Evolutionary conservation across 2,888 invertebrate species (phyloP).

Genomic region (Choristoneura rosaceana): DNA sequence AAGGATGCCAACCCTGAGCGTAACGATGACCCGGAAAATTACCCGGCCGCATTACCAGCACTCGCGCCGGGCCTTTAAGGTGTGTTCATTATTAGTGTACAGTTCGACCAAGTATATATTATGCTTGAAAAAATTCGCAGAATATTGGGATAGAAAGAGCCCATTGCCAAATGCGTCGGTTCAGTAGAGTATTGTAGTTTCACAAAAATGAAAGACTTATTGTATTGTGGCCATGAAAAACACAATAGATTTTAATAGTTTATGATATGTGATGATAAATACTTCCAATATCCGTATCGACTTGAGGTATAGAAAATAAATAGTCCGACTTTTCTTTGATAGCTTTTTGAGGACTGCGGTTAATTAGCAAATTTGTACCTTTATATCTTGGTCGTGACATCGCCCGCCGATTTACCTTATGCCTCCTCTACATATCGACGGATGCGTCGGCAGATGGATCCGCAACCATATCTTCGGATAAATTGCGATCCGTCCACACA

Average conservation of each 20-base stretch:
- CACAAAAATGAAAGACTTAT: no score
- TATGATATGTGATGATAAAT: not conserved
- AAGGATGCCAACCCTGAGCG: slow-evolving; percentile 55
- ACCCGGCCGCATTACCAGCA: slow-evolving; percentile 65
- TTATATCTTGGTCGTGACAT: not conserved
- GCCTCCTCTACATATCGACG: no score
- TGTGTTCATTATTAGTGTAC: slow-evolving; percentile 45
- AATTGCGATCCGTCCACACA: no score
- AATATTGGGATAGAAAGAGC: not conserved
- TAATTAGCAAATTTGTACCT: not conserved
- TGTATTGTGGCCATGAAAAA: no score
- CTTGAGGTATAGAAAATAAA: no score
- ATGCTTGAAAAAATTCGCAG: not conserved
- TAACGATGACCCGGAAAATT: slow-evolving; percentile 74
- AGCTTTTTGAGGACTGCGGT: not conserved
- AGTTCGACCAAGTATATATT: not conserved
- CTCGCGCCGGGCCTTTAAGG: slow-evolving; percentile 45
- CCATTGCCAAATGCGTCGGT: not conserved
- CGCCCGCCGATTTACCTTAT: slow-evolving; percentile 7
- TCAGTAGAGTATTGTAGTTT: not conserved
- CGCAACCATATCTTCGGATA: no score
- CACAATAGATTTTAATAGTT: not conserved
- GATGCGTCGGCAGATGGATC: no score
- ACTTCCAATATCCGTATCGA: no score
- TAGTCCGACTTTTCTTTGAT: no score